These are phyloP conservation scores for Chunga burmeisteri DNA, from an alignment of 2,113 vertebrate genomes.

Conservation along the genomic window DNA sequence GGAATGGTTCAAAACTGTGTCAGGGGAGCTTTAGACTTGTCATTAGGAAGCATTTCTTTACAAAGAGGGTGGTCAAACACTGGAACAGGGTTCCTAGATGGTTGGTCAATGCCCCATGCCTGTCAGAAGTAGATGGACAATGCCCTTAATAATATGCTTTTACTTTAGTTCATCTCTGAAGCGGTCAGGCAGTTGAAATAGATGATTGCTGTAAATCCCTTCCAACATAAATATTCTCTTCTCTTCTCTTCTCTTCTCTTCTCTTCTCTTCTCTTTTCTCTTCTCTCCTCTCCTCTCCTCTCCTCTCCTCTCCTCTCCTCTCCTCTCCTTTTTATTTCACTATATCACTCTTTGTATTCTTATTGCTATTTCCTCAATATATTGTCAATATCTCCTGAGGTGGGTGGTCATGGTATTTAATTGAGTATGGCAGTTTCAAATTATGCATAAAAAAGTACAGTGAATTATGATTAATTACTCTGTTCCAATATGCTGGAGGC, in stretches of 20 bases:
- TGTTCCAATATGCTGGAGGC: not conserved
- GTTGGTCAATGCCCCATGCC: fast-evolving
- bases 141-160: not conserved
- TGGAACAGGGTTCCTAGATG: not conserved
- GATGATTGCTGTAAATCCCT: fast-evolving
- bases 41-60: not conserved
- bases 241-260: too few species aligned
- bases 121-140: not conserved
- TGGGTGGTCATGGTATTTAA: not conserved
- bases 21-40: not conserved
- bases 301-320: not conserved
- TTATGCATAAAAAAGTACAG: not conserved
- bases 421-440: not conserved
- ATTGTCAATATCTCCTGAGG: not conserved
- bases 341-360: not conserved
- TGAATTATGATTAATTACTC: not conserved
- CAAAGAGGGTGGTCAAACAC: fast-evolving
- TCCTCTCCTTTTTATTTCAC: not conserved
- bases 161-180: not conserved
- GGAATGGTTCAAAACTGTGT: not conserved
- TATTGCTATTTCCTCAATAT: not conserved
- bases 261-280: too few species aligned
- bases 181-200: not conserved
- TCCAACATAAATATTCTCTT: not conserved
- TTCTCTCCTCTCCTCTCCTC: too few species aligned